Conservation (phyloP, 2,113 vertebrate genomes). For the Microcebus lehilahytsara region DNA sequence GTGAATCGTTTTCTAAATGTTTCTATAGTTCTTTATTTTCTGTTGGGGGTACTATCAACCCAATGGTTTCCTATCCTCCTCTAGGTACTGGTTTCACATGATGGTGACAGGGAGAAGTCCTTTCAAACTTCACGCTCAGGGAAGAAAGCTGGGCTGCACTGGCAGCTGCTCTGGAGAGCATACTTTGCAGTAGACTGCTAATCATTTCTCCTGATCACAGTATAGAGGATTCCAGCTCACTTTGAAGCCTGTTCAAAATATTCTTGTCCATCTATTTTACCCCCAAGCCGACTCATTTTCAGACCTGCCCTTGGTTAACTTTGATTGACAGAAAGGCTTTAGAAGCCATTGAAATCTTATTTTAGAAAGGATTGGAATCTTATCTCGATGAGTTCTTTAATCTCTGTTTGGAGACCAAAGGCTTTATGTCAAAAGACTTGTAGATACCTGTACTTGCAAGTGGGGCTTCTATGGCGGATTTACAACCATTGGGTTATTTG, state of each 20-base stretch:
- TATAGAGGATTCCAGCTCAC: background rate
- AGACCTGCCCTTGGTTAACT: background rate
- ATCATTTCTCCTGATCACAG: background rate
- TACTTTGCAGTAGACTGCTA: fast-evolving
- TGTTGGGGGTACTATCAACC: background rate
- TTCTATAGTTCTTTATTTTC: background rate
- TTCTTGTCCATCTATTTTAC: background rate
- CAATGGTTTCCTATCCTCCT: background rate
- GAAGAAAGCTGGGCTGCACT: background rate
- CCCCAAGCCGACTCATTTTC: background rate
- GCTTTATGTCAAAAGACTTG: background rate
- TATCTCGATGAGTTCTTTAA: slow-evolving; percentile 35
- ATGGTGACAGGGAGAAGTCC: background rate
- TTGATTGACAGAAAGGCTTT: slow-evolving; percentile 48
- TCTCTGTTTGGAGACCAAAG: background rate
- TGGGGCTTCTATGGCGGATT: background rate
- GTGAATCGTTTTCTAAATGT: background rate
- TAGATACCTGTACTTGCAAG: background rate
- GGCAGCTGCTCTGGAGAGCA: fast-evolving
- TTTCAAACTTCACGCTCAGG: background rate
- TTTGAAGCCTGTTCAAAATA: background rate
- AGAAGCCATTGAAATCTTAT: slow-evolving; percentile 56
- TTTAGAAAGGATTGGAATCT: slow-evolving; percentile 61
- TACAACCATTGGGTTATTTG: background rate
- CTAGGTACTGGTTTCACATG: background rate